These are phyloP conservation scores for Ondatra zibethicus DNA, from an alignment of 2,113 vertebrate genomes.

Conservation along the genomic window DNA sequence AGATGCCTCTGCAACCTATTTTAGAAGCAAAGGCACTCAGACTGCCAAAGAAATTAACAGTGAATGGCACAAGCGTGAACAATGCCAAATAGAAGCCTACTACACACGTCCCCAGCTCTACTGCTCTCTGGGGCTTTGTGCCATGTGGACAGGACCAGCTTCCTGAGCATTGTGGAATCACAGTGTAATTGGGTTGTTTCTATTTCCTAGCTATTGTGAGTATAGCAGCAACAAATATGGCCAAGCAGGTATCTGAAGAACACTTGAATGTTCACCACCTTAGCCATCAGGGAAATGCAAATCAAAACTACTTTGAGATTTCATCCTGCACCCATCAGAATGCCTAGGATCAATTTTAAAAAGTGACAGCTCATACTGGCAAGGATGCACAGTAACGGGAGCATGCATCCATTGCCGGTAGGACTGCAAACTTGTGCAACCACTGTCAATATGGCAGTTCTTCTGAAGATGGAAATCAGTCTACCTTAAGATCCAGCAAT, in stretches of 20 bases:
- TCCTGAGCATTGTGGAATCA: not conserved
- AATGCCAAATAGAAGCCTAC: not conserved
- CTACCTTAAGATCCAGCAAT: not conserved
- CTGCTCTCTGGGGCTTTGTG: not conserved
- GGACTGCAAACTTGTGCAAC: not conserved
- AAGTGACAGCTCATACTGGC: not conserved
- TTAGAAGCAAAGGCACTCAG: constrained; percentile 46
- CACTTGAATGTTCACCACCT: not conserved
- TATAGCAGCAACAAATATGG: not conserved
- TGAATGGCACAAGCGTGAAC: not conserved
- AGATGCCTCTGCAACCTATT: constrained; percentile 49
- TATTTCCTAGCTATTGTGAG: not conserved
- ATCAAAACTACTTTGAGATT: not conserved
- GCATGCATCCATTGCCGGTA: not conserved
- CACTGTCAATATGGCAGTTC: not conserved
- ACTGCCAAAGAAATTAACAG: constrained; percentile 49
- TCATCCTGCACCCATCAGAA: not conserved
- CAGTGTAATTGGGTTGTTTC: not conserved
- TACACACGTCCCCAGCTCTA: accelerated
- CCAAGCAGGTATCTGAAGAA: not conserved
- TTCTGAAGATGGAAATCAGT: not conserved
- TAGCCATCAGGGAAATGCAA: not conserved
- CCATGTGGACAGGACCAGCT: not conserved
- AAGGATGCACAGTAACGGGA: not conserved
- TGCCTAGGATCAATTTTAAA: not conserved